phyloP scores from a whole-genome alignment of 2,888 invertebrate species.

The Scrobipalpa atriplicella region DNA sequence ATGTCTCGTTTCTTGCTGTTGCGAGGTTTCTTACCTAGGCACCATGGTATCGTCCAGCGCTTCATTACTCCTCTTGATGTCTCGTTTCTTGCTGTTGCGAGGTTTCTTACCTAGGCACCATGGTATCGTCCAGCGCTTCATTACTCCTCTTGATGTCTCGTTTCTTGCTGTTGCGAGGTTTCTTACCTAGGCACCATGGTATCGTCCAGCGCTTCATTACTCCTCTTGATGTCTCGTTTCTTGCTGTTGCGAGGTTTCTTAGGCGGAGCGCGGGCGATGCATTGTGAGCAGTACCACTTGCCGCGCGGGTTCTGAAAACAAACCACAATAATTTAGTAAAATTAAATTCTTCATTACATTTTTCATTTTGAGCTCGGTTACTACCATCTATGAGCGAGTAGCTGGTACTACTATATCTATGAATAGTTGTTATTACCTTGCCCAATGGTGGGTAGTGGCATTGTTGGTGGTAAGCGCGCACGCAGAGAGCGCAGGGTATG shows the following conservation, averaged over 20 bases:
- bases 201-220: conserved; percentile 51
- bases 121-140: conserved; percentile 42
- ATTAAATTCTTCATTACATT: not conserved
- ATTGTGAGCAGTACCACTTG: conserved; percentile 95
- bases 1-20: too few relatives aligned
- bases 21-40: conserved; percentile 65
- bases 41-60: conserved; percentile 56
- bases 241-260: conserved; percentile 85
- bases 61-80: conserved; percentile 61
- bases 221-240: conserved; percentile 71
- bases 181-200: conserved; percentile 73
- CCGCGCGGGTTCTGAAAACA: conserved; percentile 87
- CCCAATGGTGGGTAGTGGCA: conserved; percentile 91
- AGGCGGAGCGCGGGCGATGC: conserved; percentile 91
- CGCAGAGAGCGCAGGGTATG: conserved; percentile 94
- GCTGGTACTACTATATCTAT: not conserved
- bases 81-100: too few relatives aligned
- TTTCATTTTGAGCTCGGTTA: not conserved
- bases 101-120: conserved; percentile 69
- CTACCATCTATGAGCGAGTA: not conserved
- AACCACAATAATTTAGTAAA: conserved; percentile 67
- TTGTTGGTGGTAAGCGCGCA: conserved; percentile 95
- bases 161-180: conserved; percentile 83
- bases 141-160: conserved; percentile 66
- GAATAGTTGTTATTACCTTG: not conserved